Conservation (phyloP, 2,888 invertebrate species). For the Zaprionus obscuricornis region DNA sequence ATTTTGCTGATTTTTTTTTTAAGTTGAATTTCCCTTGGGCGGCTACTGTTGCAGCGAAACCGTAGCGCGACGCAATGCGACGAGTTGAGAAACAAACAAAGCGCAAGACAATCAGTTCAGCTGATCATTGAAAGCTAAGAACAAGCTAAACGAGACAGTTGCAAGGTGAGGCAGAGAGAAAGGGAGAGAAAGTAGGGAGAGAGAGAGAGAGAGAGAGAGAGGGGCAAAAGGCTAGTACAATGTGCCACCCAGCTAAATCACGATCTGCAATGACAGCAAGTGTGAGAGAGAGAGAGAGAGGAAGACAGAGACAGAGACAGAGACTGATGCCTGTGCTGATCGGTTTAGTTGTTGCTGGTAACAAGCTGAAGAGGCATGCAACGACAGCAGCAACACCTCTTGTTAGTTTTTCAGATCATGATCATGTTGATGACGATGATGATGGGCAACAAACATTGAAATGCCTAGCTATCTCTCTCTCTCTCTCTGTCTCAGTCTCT, state of each 20-base stretch:
- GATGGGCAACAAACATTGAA: too few relatives aligned
- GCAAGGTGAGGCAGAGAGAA: slow-evolving; percentile 42
- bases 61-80: neutral
- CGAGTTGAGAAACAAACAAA: slow-evolving; percentile 61
- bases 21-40: slow-evolving; percentile 61
- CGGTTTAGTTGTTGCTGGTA: slow-evolving; percentile 17
- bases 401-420: slow-evolving; percentile 81
- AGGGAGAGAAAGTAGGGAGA: neutral
- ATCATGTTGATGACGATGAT: too few relatives aligned
- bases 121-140: slow-evolving; percentile 39
- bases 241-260: slow-evolving; percentile 70
- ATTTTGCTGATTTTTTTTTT: neutral
- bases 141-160: neutral
- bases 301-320: neutral
- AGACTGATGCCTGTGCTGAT: slow-evolving; percentile 12
- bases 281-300: neutral
- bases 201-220: neutral
- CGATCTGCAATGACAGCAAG: slow-evolving; percentile 60
- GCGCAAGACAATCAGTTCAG: slow-evolving; percentile 58
- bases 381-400: slow-evolving; percentile 79
- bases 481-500: slow-evolving; percentile 12
- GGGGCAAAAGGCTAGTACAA: neutral
- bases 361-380: too few relatives aligned
- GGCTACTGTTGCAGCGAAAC: slow-evolving; percentile 21
- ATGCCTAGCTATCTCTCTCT: too few relatives aligned